phyloP scores from a whole-genome alignment of 2,888 invertebrate species.

The Rhamnusium bicolor region DNA sequence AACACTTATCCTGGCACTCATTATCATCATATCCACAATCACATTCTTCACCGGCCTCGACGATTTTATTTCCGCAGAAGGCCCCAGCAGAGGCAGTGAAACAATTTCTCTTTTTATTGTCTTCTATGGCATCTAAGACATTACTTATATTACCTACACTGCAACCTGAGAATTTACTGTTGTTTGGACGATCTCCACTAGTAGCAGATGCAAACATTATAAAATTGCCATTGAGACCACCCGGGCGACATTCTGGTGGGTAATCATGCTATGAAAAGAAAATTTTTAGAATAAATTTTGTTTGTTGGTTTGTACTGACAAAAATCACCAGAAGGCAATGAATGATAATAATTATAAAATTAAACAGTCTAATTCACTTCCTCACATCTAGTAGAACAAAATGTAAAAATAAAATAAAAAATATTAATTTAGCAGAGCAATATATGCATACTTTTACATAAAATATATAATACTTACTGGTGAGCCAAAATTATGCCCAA shows the following conservation, averaged over 20 bases:
- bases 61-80: conserved; percentile 99
- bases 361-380: no score
- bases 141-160: conserved; percentile 95
- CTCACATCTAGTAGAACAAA: no score
- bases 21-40: conserved; percentile 95
- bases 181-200: conserved; percentile 97
- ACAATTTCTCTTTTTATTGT: conserved; percentile 83
- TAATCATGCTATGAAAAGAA: conserved; percentile 88
- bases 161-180: conserved; percentile 96
- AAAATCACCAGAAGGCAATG: no score
- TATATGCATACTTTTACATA: background rate
- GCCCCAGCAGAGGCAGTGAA: conserved; percentile 91
- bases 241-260: conserved; percentile 91
- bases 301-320: no score
- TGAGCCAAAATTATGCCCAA: conserved; percentile 99
- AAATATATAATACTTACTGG: conserved; percentile 78
- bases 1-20: conserved; percentile 91
- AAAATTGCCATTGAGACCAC: conserved; percentile 94
- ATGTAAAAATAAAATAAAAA: background rate
- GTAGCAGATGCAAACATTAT: conserved; percentile 99
- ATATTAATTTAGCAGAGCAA: no score
- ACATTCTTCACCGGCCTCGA: conserved; percentile 97
- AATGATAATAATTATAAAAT: no score
- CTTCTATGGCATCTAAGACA: conserved; percentile 92
- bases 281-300: background rate